A percentile compares a stretch with the other conserved stretches of the same genome.
Evolutionary conservation across 2,888 invertebrate genomes (phyloP).

Genomic region (Plemyria rubiginata): DNA sequence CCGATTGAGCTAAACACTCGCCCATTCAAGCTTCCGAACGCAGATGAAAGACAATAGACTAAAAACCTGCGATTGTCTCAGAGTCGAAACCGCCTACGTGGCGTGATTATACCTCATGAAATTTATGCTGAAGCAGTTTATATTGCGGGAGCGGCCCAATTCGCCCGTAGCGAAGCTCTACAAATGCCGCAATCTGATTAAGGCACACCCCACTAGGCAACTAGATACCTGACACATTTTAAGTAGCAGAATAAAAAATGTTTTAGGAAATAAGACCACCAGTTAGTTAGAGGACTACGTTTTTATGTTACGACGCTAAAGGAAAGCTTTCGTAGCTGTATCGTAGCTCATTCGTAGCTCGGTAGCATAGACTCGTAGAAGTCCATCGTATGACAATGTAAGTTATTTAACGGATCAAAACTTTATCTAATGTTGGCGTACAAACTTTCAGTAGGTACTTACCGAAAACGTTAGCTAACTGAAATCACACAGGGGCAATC

Average conservation of each 20-base stretch:
- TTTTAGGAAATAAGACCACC: neutral
- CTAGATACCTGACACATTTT: conserved; percentile 26
- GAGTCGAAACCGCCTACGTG: conserved; percentile 26
- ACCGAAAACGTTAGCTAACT: neutral
- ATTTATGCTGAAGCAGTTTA: conserved; percentile 42
- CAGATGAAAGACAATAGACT: conserved; percentile 24
- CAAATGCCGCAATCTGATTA: conserved; percentile 83
- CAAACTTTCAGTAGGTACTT: neutral
- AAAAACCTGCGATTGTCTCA: conserved; percentile 30
- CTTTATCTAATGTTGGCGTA: neutral
- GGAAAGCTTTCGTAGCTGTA: neutral
- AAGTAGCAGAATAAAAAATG: neutral
- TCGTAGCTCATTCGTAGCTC: conserved; percentile 2
- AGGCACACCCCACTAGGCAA: conserved; percentile 71
- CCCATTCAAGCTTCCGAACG: conserved; percentile 15
- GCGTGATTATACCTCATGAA: conserved; percentile 39
- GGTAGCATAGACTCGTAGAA: neutral
- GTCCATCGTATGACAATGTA: neutral
- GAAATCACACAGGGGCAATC: neutral
- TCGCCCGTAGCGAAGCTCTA: conserved; percentile 72
- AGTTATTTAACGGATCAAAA: neutral
- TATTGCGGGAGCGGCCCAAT: conserved; percentile 72
- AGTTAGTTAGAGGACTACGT: neutral
- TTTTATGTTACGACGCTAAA: too few relatives aligned
- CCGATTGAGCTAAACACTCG: neutral